These are phyloP conservation scores for Paralichthys olivaceus DNA, from an alignment of 2,113 vertebrate species.

Conservation along the genomic window DNA sequence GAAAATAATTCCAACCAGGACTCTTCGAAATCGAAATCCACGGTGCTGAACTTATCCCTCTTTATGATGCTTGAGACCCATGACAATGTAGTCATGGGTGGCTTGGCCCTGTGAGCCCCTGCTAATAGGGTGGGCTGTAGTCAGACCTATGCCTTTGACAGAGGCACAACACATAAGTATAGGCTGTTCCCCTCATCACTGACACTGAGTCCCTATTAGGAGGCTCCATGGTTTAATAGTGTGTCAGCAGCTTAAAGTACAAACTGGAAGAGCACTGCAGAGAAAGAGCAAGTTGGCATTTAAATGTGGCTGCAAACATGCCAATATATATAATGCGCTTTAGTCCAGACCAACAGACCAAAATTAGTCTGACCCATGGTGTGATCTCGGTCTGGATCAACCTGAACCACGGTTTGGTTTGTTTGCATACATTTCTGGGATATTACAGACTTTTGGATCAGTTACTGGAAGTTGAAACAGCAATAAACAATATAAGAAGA, in stretches of 20 bases:
- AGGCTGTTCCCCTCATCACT: slow-evolving; percentile 51
- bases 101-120: slow-evolving; percentile 64
- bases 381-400: no score
- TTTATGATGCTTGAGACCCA: slow-evolving; percentile 63
- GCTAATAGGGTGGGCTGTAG: slow-evolving; percentile 63
- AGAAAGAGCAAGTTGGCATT: slow-evolving; percentile 5
- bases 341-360: no score
- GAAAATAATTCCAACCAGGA: slow-evolving; percentile 55
- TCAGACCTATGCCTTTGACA: slow-evolving; percentile 62
- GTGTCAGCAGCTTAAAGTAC: slow-evolving; percentile 36
- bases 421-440: no score
- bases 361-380: no score
- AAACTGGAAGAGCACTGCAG: slow-evolving; percentile 25
- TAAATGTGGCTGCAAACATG: not conserved
- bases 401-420: no score
- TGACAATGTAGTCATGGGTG: slow-evolving; percentile 73
- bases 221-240: slow-evolving; percentile 33
- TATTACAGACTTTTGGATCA: no score
- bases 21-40: slow-evolving; percentile 55
- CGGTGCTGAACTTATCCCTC: slow-evolving; percentile 68
- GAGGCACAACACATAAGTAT: slow-evolving; percentile 49
- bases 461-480: no score
- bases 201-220: slow-evolving; percentile 51
- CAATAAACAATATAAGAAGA: no score
- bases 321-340: slow-evolving; percentile 6